A percentile compares a stretch with the other conserved stretches of the same genome.
Conservation (phyloP, 1,140 invertebrate species). For the Cydia amplana region DNA sequence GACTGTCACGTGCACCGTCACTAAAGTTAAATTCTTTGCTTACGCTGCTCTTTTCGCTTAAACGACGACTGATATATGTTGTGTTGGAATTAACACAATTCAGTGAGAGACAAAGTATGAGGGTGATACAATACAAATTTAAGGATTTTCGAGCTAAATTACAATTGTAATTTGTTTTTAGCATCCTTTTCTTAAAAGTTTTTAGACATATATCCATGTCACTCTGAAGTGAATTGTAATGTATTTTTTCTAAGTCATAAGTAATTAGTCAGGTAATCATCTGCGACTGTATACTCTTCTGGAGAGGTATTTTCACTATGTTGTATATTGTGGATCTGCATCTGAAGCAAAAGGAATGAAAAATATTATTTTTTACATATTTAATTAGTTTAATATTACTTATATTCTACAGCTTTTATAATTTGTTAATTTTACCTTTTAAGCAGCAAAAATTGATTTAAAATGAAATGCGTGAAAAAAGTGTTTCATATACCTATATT, state of each 20-base stretch:
- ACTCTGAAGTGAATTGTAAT: conserved; percentile 48
- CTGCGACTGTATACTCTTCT: conserved; percentile 49
- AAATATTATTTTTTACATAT: not conserved
- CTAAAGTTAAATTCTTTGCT: conserved; percentile 39
- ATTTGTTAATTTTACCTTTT: too few species aligned
- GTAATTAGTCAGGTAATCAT: conserved; percentile 75
- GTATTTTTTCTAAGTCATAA: conserved; percentile 50
- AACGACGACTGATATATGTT: conserved; percentile 65
- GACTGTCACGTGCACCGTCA: conserved; percentile 48
- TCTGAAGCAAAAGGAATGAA: conserved; percentile 61
- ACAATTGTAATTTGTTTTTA: conserved; percentile 35
- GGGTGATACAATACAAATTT: conserved; percentile 58
- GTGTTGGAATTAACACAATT: conserved; percentile 70
- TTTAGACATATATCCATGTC: conserved; percentile 57
- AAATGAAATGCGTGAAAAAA: too few species aligned
- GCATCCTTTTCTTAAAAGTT: conserved; percentile 39
- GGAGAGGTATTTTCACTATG: conserved; percentile 36
- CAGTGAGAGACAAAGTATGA: conserved; percentile 58
- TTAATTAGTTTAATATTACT: not conserved
- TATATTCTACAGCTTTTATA: too few species aligned
- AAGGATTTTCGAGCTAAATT: conserved; percentile 46
- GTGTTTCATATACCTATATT: too few species aligned
- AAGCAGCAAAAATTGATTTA: too few species aligned
- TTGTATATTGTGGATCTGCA: conserved; percentile 41
- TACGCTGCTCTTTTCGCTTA: conserved; percentile 41